These are phyloP conservation scores for Neodiprion virginianus DNA, from an alignment of 1,140 invertebrate genomes.

Conservation along the genomic window DNA sequence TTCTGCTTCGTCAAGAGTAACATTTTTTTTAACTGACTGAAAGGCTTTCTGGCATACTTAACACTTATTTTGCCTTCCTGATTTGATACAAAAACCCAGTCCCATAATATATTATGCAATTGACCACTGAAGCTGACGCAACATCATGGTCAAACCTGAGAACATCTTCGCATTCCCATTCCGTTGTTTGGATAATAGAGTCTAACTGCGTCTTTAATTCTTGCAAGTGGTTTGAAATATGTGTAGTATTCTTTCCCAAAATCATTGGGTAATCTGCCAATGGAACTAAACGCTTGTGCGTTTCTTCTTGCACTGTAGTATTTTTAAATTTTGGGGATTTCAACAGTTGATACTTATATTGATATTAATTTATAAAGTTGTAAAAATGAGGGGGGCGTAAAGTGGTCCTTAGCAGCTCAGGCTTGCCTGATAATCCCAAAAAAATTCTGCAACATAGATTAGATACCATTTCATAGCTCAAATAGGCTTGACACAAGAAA, in stretches of 20 bases:
- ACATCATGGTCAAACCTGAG: too few species aligned
- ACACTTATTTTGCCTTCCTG: too few species aligned
- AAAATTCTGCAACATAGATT: slow-evolving; percentile 3
- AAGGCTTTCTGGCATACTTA: too few species aligned
- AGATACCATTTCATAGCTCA: neutral
- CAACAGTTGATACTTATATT: neutral
- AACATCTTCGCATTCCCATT: neutral
- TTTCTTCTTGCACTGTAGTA: neutral
- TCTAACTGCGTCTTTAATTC: neutral
- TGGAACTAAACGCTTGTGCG: neutral
- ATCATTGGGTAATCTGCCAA: neutral
- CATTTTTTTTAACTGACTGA: too few species aligned
- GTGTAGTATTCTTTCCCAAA: neutral
- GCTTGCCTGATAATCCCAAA: slow-evolving; percentile 12
- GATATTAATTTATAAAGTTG: slow-evolving; percentile 13
- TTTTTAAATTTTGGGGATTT: neutral
- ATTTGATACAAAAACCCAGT: too few species aligned
- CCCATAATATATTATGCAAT: too few species aligned
- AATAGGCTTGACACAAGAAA: neutral
- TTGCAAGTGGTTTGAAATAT: neutral
- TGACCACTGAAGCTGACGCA: too few species aligned
- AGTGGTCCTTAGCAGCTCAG: slow-evolving; percentile 8
- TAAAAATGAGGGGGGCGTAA: slow-evolving; percentile 1
- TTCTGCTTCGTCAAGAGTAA: too few species aligned
- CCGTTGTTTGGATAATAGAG: neutral